Conservation (phyloP, 2,113 vertebrate species). For the Hippocampus zosterae region DNA sequence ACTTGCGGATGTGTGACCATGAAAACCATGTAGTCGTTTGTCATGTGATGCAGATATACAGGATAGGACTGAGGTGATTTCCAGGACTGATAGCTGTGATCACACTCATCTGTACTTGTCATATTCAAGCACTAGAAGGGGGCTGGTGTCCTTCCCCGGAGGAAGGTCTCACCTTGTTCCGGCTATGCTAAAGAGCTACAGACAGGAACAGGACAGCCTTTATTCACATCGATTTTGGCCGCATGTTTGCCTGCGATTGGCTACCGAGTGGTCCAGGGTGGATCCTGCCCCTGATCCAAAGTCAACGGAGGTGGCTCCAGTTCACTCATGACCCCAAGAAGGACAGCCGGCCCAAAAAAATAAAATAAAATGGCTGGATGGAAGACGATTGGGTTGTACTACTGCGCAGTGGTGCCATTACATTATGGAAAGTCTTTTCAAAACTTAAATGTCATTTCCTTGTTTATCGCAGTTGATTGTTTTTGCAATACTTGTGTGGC, state of each 20-base stretch:
- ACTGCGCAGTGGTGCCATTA: too few relatives aligned
- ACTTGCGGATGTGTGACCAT: slow-evolving; percentile 1
- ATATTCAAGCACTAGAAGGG: slow-evolving; percentile 18
- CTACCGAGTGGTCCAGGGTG: background rate
- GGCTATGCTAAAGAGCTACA: background rate
- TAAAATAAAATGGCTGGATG: too few relatives aligned
- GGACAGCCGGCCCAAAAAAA: too few relatives aligned
- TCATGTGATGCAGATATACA: background rate
- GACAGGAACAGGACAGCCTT: background rate
- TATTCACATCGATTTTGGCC: background rate
- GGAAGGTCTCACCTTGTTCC: slow-evolving; percentile 9
- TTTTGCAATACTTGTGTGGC: too few relatives aligned
- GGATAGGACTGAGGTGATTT: slow-evolving; percentile 6
- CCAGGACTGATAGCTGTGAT: slow-evolving; percentile 17
- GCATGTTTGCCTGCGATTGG: background rate
- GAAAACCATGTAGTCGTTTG: slow-evolving; percentile 7
- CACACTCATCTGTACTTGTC: slow-evolving; percentile 20
- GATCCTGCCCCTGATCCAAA: background rate
- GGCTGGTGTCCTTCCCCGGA: slow-evolving; percentile 11
- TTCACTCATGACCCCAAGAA: too few relatives aligned
- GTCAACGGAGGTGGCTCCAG: too few relatives aligned
- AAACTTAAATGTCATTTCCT: too few relatives aligned
- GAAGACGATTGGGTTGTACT: too few relatives aligned
- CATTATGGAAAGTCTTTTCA: too few relatives aligned
- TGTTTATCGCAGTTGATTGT: too few relatives aligned